A percentile compares a stretch with the other conserved stretches of the same genome.
Conservation (phyloP, 1,140 invertebrate species). For the Leptinotarsa defecta region DNA sequence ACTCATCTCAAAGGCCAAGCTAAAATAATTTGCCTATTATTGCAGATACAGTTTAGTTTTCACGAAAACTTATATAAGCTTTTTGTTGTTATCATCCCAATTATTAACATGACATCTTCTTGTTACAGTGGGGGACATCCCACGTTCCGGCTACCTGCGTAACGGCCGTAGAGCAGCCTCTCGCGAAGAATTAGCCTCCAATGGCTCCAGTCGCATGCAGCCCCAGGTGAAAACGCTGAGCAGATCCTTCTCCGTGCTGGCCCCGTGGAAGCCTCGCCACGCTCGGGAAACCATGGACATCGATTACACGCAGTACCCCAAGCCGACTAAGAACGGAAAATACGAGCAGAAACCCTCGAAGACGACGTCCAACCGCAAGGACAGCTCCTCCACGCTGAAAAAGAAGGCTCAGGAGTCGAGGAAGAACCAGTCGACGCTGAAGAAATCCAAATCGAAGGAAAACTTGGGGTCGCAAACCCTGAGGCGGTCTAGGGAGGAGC, state of each 20-base stretch:
- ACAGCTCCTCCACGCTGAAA: conserved; percentile 51
- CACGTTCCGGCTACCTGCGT: conserved; percentile 65
- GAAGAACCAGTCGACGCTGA: conserved; percentile 47
- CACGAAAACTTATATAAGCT: not conserved
- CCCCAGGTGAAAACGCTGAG: conserved; percentile 76
- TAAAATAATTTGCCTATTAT: not conserved
- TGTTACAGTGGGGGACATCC: conserved; percentile 72
- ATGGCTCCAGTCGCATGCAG: conserved; percentile 59
- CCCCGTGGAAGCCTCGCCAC: conserved; percentile 79
- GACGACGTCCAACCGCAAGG: conserved; percentile 50
- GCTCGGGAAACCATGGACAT: conserved; percentile 75
- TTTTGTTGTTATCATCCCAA: too few relatives aligned
- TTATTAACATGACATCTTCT: not conserved
- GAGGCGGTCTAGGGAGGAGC: conserved; percentile 43
- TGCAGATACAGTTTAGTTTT: not conserved
- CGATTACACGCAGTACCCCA: conserved; percentile 74
- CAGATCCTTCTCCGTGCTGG: conserved; percentile 79
- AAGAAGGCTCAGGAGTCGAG: conserved; percentile 52
- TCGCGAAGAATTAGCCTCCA: conserved; percentile 72
- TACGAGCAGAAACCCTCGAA: conserved; percentile 56
- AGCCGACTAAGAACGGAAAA: conserved; percentile 52
- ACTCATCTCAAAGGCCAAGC: not conserved
- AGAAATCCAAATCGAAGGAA: conserved; percentile 49
- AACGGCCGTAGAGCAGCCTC: conserved; percentile 64
- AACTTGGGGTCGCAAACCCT: conserved; percentile 41